phyloP scores from a whole-genome alignment of 2,797 vertebrate species.

The Chaunax sp. region DNA sequence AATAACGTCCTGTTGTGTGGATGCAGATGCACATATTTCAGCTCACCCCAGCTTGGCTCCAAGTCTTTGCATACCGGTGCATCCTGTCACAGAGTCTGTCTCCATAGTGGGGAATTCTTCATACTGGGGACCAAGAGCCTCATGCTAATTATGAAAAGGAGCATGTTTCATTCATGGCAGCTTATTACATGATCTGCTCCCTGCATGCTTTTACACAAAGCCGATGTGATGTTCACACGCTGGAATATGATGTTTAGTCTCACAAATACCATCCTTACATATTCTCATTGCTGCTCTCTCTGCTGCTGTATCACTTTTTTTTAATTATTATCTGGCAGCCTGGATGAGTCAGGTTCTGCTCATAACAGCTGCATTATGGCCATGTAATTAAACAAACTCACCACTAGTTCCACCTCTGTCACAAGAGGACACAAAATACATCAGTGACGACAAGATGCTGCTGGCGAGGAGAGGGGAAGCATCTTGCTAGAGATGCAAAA shows the following conservation, averaged over 20 bases:
- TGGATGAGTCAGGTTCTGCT: conserved; percentile 46
- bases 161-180: conserved; percentile 60
- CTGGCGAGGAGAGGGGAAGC: neutral
- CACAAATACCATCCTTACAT: conserved; percentile 16
- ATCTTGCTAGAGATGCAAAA: conserved; percentile 17
- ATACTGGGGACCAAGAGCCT: conserved; percentile 88
- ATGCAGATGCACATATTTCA: neutral
- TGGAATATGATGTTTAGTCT: conserved; percentile 22
- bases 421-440: conserved; percentile 31
- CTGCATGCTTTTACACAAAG: conserved; percentile 29
- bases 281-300: neutral
- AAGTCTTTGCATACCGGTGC: conserved; percentile 92
- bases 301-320: neutral
- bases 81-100: conserved; percentile 88
- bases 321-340: conserved; percentile 18
- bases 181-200: conserved; percentile 5
- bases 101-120: conserved; percentile 94
- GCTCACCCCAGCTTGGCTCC: conserved; percentile 95
- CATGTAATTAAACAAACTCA: conserved; percentile 48
- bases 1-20: neutral
- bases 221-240: conserved; percentile 3
- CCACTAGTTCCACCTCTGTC: conserved; percentile 34
- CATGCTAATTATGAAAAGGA: conserved; percentile 82
- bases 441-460: conserved; percentile 29
- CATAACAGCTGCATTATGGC: conserved; percentile 27